Evolutionary conservation across 1,140 invertebrate species (phyloP).

Genomic region (Brachionus plicatilis): DNA sequence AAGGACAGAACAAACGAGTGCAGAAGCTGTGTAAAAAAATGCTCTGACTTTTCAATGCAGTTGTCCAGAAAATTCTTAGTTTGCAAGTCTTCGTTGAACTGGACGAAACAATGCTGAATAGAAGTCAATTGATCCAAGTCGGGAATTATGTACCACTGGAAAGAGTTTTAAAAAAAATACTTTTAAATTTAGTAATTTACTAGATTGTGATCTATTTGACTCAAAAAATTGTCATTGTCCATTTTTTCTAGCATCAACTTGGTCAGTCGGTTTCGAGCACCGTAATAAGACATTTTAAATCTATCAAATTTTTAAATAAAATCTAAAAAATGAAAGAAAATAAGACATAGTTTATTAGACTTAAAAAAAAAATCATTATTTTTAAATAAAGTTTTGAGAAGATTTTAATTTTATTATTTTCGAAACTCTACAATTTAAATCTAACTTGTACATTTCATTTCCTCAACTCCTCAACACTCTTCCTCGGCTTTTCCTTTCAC

Average conservation of each 20-base stretch:
- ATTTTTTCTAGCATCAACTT: constrained; percentile 8
- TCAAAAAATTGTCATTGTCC: constrained; percentile 36
- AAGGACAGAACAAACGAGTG: constrained; percentile 66
- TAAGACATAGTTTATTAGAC: background rate
- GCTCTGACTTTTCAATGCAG: constrained; percentile 68
- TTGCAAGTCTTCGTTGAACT: constrained; percentile 64
- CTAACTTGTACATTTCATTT: too few species aligned
- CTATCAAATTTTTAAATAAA: background rate
- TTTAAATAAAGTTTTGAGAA: too few species aligned
- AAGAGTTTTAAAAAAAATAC: background rate
- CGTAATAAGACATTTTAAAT: background rate
- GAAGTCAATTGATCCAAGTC: background rate
- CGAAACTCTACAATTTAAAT: too few species aligned
- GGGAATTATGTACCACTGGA: constrained; percentile 17
- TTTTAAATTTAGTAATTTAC: background rate
- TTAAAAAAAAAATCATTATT: too few species aligned
- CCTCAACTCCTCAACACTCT: too few species aligned
- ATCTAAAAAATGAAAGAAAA: background rate
- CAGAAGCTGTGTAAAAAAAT: constrained; percentile 70
- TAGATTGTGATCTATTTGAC: background rate
- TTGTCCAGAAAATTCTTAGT: constrained; percentile 67
- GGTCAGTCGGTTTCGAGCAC: background rate
- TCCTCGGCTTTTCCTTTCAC: too few species aligned
- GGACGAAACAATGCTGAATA: constrained; percentile 58
- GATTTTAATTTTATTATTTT: too few species aligned